Evolutionary conservation across 2,113 vertebrate genomes (phyloP), one percentile per base, ranked within the genome.

Genomic region (Abramis brama): DNA sequence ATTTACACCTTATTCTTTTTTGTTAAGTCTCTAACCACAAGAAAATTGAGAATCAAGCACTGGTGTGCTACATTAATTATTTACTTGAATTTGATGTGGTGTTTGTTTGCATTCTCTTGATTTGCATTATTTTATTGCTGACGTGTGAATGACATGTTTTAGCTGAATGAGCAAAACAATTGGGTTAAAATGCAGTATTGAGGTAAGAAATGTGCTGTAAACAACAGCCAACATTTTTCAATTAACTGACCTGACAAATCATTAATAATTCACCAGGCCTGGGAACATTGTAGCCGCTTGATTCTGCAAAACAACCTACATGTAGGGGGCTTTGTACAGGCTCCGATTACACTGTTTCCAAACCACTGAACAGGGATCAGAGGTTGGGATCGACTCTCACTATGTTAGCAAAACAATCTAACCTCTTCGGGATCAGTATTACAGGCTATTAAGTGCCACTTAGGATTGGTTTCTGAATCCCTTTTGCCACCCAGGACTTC

Each of bases 401-500:
- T 43, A 25, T 75, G 59, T 64, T n/a, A 74, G 47, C 76, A 57
- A 75, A 76, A 64, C 74, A 85, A 78, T 60, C 47, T 84, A 85
- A 76, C 19, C 76, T 79, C 47, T 33, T 30, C 77, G 25, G 82
- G 30, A 57, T 66, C 30, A 66, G 45, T 81, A 70, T 77, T 33
- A 73, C 50, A 79, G 36, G 30, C 84, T 59, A 23, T 79, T 52
- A 52, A 79, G 36, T 85, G 82, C 17, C 79, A 86, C 57, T 71
- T 45, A 82, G 77, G 19, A 8, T 82, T 68, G 15, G 33, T 80
- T 78, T 87, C 47, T 64, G 73, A 50, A 85, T 87, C 21, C 50
- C 50, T 21, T 21, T 87, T 77, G 43, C 75, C 75, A 84, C 36
- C 25, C 82, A 94, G 94, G 94, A 95, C 79, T 94, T 95, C 84